Base-by-base conservation (phyloP, 64 coral and sea anemone genomes). In the Montipora sp. region DNA sequence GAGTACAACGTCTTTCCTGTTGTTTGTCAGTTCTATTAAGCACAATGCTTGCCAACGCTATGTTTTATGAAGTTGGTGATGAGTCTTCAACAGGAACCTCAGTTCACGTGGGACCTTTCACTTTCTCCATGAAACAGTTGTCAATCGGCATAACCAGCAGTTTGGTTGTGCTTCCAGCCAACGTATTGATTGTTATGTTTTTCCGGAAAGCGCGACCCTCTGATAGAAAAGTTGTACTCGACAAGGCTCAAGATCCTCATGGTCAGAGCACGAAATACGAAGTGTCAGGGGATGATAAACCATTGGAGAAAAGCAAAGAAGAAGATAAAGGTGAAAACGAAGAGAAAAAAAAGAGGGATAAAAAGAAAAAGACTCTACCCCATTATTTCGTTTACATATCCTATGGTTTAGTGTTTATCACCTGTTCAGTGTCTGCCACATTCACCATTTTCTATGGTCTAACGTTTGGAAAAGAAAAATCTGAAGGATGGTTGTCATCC, bases 41-140 rank as follows among this genome's bases (percentile, higher is more conserved):
- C 10, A 99, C 98, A 7, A 99, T 99, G 98, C 48, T 94, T 72
- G 94, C 98, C 44, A 99, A 99, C 66, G 94, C 94, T 12, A 96
- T 96, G 95, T 96, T 96, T 80, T 96, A 96, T 59, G 74, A 96
- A 77, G 59, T 94, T 14, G 95, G 88, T 6, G 43, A 65, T 43
- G 82, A 93, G 63, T 96, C 95, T 13, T 87, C 95, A 13, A 76
- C 91, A n/a, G 92, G 77, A 0, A 90, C 91, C 1, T 89, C 92
- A 0, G 87, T 96, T 10, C 92, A 96, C 23, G 77, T 96, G 10
- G 95, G 95, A 5, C 95, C 95, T 1, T 93, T 96, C 47, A 93
- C 91, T 60, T 90, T 96, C 59, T 96, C 95, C 1, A 94, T 93
- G n/a, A 93, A 94, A 48, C 95, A 96, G 80, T 48, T 96, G 8